Conservation (phyloP, 2,888 invertebrate species). For the Harpagoxenus sublaevis region DNA sequence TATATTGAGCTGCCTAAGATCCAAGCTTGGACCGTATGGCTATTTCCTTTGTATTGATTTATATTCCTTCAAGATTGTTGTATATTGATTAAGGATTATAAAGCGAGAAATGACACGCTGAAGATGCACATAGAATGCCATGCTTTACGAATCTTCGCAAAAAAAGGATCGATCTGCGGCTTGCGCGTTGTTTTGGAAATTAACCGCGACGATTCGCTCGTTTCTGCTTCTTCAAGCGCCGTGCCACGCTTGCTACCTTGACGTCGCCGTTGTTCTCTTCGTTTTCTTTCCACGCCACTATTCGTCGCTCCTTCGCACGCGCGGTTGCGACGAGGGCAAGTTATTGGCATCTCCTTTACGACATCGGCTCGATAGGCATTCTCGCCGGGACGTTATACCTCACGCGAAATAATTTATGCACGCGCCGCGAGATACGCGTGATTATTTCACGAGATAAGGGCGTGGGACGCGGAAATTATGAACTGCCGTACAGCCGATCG, state of each 20-base stretch:
- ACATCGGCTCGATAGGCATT: constrained; percentile 71
- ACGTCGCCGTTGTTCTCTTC: background rate
- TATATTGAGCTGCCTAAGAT: too few relatives aligned
- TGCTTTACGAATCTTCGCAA: background rate
- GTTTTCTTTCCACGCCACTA: constrained; percentile 3
- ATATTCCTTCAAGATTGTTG: background rate
- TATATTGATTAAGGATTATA: background rate
- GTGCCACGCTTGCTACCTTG: background rate
- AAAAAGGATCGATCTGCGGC: background rate
- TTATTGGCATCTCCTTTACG: constrained; percentile 74
- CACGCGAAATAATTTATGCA: constrained; percentile 79
- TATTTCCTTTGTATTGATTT: too few relatives aligned
- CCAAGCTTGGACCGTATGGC: too few relatives aligned
- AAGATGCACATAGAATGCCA: background rate
- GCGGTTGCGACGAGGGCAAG: constrained; percentile 56
- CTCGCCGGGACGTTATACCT: constrained; percentile 73
- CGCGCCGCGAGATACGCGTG: constrained; percentile 74
- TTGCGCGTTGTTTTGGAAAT: constrained; percentile 5
- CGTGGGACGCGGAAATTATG: constrained; percentile 82
- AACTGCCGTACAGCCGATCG: constrained; percentile 74
- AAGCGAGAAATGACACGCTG: background rate
- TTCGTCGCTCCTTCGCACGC: constrained; percentile 27
- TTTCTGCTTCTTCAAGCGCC: constrained; percentile 5
- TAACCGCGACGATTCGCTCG: constrained; percentile 9
- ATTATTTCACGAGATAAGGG: constrained; percentile 80